Conservation (phyloP, 2,113 vertebrate species). For the Carlito syrichta region DNA sequence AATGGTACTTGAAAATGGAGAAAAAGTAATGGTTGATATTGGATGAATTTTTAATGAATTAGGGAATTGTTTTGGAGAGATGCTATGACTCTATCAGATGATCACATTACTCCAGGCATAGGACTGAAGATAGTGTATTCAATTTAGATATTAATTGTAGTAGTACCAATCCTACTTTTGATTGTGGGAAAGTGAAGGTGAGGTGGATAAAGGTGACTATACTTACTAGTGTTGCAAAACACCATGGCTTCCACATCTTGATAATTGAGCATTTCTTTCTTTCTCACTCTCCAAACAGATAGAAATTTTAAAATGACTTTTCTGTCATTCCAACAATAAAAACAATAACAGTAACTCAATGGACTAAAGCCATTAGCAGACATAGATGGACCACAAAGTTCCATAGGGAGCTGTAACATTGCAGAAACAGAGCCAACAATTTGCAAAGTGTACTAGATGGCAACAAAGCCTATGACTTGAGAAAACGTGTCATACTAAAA, state of each 20-base stretch:
- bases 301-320: neutral
- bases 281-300: neutral
- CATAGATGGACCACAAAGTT: neutral
- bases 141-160: neutral
- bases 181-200: neutral
- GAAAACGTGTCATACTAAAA: neutral
- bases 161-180: neutral
- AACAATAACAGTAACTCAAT: neutral
- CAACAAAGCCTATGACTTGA: neutral
- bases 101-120: neutral
- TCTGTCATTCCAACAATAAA: neutral
- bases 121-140: neutral
- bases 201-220: neutral
- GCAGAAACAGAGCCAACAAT: neutral
- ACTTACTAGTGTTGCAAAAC: neutral
- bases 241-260: neutral
- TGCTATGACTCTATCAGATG: neutral
- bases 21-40: neutral
- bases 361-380: neutral
- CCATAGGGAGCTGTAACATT: neutral
- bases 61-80: neutral
- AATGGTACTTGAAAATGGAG: neutral
- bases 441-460: neutral
- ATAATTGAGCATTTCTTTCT: neutral
- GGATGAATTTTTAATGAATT: conserved; percentile 18